A percentile compares a stretch with the other conserved stretches of the same genome.
These are phyloP conservation scores for Physella acuta DNA, from an alignment of 1,140 invertebrate species.

Conservation along the genomic window DNA sequence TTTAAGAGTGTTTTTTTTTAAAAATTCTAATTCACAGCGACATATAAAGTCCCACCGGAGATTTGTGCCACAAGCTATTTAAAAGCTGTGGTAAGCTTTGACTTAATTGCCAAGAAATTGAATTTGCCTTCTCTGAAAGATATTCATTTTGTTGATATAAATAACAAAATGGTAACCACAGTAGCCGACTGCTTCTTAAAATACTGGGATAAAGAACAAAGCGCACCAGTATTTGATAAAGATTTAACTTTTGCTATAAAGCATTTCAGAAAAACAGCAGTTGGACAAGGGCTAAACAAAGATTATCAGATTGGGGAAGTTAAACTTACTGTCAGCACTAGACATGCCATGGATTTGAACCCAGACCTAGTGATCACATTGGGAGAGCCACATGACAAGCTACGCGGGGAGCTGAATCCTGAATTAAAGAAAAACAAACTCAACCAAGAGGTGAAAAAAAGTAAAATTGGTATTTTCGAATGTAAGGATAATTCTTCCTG, in stretches of 20 bases:
- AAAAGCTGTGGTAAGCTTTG: constrained; percentile 3
- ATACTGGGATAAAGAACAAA: not conserved
- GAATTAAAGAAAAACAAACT: too few species aligned
- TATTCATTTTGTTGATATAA: constrained; percentile 11
- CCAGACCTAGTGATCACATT: not conserved
- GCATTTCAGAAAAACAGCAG: too few species aligned
- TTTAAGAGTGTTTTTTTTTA: too few species aligned
- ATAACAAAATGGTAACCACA: not conserved
- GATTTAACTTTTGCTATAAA: not conserved
- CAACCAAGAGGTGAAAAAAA: too few species aligned
- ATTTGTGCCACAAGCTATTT: constrained; percentile 3
- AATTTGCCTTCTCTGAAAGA: not conserved
- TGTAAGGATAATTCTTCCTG: too few species aligned
- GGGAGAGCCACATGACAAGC: constrained; percentile 4
- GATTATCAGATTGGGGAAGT: constrained; percentile 3
- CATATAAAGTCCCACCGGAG: not conserved
- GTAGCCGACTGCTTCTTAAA: not conserved
- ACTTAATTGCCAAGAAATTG: not conserved
- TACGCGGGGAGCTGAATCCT: not conserved
- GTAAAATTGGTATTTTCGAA: too few species aligned
- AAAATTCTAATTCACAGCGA: too few species aligned
- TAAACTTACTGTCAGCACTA: not conserved
- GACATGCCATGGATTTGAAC: not conserved
- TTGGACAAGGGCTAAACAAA: too few species aligned
- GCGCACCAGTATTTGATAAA: not conserved